Evolutionary conservation across 2,797 vertebrate species (phyloP).

Genomic region (Falco peregrinus): DNA sequence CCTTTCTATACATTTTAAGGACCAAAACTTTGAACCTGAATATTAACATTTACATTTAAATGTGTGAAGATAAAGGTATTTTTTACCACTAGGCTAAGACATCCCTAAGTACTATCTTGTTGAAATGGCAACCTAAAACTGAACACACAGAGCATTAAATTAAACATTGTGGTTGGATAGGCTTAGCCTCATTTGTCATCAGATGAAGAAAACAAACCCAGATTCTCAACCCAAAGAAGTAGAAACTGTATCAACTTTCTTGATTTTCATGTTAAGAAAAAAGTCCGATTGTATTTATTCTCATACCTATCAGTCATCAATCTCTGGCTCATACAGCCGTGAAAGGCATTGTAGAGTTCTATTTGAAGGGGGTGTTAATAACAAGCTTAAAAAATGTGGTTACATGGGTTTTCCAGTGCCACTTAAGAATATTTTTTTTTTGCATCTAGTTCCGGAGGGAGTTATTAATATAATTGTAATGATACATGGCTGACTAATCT

Average conservation of each 20-base stretch:
- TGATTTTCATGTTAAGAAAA: neutral
- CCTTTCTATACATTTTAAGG: neutral
- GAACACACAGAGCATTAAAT: neutral
- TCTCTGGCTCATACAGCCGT: neutral
- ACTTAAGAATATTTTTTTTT: neutral
- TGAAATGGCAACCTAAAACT: neutral
- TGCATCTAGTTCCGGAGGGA: neutral
- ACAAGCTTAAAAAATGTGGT: neutral
- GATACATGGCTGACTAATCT: neutral
- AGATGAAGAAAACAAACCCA: neutral
- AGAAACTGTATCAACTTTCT: neutral
- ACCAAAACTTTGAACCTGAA: neutral
- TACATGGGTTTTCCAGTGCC: neutral
- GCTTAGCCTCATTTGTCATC: neutral
- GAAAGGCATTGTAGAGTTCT: neutral
- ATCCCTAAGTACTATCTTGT: neutral
- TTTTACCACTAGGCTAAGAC: neutral
- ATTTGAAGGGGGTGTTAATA: neutral
- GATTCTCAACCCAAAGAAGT: fast-evolving
- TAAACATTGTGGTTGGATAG: neutral
- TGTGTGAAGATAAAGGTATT: neutral
- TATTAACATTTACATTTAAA: neutral
- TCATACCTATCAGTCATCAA: neutral
- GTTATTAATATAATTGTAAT: neutral
- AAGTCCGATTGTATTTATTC: neutral